Percentiles rank a stretch among this genome's conserved stretches.
Evolutionary conservation across 2,113 vertebrate genomes (phyloP).

Genomic region (Daphoenositta chrysoptera): DNA sequence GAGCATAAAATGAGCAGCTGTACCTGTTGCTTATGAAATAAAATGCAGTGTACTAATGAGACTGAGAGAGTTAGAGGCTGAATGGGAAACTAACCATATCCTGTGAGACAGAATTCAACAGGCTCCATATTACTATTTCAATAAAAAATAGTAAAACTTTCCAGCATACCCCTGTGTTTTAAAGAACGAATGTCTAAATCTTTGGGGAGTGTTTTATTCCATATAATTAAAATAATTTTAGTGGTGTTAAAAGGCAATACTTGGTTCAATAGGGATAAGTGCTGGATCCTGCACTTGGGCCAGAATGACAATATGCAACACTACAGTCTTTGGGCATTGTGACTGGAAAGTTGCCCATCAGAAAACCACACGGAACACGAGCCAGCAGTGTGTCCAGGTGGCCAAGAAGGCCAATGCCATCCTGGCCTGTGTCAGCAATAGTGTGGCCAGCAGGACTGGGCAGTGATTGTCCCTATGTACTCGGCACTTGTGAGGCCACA

Average conservation of each 20-base stretch:
- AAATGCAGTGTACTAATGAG: neutral
- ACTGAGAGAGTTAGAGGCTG: neutral
- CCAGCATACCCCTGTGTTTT: neutral
- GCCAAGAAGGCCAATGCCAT: neutral
- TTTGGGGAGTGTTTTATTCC: neutral
- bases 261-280: neutral
- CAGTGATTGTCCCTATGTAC: neutral
- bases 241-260: neutral
- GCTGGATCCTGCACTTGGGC: neutral
- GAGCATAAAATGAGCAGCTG: neutral
- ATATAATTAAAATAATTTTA: neutral
- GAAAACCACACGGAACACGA: neutral
- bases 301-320: rapidly evolving
- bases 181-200: neutral
- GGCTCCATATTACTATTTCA: neutral
- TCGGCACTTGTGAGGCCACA: neutral
- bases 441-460: neutral
- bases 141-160: neutral
- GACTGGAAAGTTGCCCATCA: neutral
- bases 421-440: neutral
- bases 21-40: neutral
- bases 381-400: neutral
- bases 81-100: neutral
- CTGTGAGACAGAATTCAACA: neutral
- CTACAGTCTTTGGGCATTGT: neutral